A percentile compares a stretch with the other conserved stretches of the same genome.
These are phyloP conservation scores for Zaprionus gabonicus DNA, from an alignment of 1,140 invertebrate genomes.

Conservation along the genomic window DNA sequence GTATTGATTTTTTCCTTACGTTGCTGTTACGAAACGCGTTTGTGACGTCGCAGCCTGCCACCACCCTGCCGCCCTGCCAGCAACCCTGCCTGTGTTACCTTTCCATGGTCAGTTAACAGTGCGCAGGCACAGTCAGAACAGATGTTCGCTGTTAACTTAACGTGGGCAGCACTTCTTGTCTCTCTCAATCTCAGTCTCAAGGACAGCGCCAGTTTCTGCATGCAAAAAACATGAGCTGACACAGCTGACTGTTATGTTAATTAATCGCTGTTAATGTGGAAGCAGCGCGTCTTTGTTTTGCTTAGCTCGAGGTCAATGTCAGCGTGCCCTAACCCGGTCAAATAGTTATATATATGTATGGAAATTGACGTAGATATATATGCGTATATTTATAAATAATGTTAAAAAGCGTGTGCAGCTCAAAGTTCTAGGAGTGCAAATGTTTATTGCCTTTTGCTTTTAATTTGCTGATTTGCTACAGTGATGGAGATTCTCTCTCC, in stretches of 20 bases:
- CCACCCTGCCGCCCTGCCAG: neutral
- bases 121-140: slow-evolving; percentile 61
- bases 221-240: slow-evolving; percentile 14
- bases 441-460: neutral
- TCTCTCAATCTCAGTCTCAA: slow-evolving; percentile 21
- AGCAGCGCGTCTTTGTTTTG: slow-evolving; percentile 1
- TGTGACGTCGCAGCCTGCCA: slow-evolving; percentile 50
- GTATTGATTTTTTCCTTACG: slow-evolving; percentile 65
- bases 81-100: slow-evolving; percentile 6
- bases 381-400: neutral
- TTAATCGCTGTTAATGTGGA: slow-evolving; percentile 16
- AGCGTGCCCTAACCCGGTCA: slow-evolving; percentile 23
- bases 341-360: neutral
- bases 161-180: slow-evolving; percentile 3
- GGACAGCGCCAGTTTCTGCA: slow-evolving; percentile 19
- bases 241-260: slow-evolving; percentile 39
- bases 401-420: neutral
- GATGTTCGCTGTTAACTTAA: slow-evolving; percentile 44
- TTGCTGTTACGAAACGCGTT: slow-evolving; percentile 68
- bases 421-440: slow-evolving; percentile 7
- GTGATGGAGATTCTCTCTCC: neutral
- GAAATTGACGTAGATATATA: neutral
- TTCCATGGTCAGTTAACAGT: slow-evolving; percentile 27
- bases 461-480: neutral
- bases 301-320: slow-evolving; percentile 23